These are phyloP conservation scores for Zoanthus gigantus DNA, from an alignment of 92 coral and sea anemone species.

Conservation along the genomic window DNA sequence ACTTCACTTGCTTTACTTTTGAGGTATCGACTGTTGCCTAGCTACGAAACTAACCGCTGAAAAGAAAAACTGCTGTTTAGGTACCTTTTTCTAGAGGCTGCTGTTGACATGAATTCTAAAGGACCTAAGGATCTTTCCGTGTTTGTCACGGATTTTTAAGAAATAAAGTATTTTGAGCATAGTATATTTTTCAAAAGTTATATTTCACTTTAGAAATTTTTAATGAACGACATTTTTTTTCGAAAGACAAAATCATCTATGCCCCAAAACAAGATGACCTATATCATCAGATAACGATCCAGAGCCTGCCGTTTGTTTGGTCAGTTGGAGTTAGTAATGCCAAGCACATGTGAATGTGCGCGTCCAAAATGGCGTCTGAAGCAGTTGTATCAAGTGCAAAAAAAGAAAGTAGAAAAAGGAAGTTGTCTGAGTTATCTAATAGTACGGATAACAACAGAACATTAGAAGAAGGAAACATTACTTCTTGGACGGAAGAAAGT, in stretches of 20 bases:
- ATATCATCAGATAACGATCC: not conserved
- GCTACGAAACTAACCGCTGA: slow-evolving; percentile 36
- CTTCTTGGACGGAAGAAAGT: slow-evolving; percentile 24
- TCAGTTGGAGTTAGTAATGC: not conserved
- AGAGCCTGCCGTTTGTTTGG: not conserved
- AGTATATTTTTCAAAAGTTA: too few species aligned
- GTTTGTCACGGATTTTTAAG: not conserved
- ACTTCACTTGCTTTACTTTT: not conserved
- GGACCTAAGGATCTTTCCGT: not conserved
- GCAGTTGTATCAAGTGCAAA: not conserved
- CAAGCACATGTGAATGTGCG: not conserved
- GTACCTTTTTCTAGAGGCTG: not conserved
- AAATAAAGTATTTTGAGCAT: not conserved
- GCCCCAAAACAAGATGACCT: not conserved
- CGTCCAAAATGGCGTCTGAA: slow-evolving; percentile 22
- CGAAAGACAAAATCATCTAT: too few species aligned
- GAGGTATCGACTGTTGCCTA: slow-evolving; percentile 32
- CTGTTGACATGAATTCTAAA: not conserved
- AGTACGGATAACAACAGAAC: not conserved
- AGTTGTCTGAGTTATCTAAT: not conserved
- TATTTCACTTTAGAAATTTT: not conserved
- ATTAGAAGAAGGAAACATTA: not conserved
- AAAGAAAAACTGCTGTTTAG: not conserved
- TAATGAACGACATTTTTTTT: too few species aligned
- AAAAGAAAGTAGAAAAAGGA: not conserved